phyloP scores from a whole-genome alignment of 2,797 vertebrate species.

The Protosalanx chinensis region DNA sequence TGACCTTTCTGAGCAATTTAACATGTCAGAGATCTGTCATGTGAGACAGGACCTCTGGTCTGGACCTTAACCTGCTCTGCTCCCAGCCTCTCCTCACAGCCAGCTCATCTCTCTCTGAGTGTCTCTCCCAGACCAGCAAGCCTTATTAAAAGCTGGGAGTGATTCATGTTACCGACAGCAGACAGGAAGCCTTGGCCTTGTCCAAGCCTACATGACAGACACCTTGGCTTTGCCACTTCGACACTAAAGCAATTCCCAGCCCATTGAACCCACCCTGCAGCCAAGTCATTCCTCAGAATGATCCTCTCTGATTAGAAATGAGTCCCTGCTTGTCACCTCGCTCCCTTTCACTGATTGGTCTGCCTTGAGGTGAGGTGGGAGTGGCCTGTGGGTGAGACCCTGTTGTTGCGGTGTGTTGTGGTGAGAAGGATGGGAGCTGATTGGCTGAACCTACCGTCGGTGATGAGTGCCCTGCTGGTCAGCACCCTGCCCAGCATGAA shows the following conservation, averaged over 20 bases:
- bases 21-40: slow-evolving; percentile 4
- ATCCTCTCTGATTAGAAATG: neutral
- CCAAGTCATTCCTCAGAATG: neutral
- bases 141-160: too few species aligned
- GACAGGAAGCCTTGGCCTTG: neutral
- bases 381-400: slow-evolving; percentile 7
- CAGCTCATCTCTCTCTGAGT: neutral
- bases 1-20: slow-evolving; percentile 1
- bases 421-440: neutral
- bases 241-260: neutral
- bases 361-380: slow-evolving; percentile 7
- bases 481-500: slow-evolving; percentile 93
- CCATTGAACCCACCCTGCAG: neutral
- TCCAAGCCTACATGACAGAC: neutral
- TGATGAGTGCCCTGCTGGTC: slow-evolving; percentile 93
- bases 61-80: neutral
- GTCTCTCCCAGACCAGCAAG: too few species aligned
- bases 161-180: too few species aligned
- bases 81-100: neutral
- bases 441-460: slow-evolving; percentile 78
- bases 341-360: neutral
- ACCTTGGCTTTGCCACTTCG: neutral
- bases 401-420: slow-evolving; percentile 19
- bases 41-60: neutral
- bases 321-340: too few species aligned